Evolutionary conservation across 2,113 vertebrate genomes (phyloP), one percentile per base, ranked within the genome.

Genomic region (Rhynchomys soricoides): DNA sequence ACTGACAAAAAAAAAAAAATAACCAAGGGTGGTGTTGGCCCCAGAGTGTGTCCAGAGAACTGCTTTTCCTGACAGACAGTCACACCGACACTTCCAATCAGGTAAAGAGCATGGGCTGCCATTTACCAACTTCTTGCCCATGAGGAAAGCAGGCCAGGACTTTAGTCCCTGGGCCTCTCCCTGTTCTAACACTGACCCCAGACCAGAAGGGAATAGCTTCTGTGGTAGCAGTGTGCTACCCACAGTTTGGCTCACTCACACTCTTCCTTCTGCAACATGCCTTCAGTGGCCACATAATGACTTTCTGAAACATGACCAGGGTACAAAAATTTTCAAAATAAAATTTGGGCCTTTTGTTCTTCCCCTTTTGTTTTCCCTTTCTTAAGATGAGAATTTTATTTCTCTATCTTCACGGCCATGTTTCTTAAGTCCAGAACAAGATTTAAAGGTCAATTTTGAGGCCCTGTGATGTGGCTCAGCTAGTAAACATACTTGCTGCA

Each of bases 221-320:
- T n/a, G n/a, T n/a, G n/a, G n/a, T 7, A 19, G 2, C 40, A 13
- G 19, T 34, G 40, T n/a, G 52, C 29, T 43, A 1, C 40, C 0
- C 0, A 5, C 22, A 17, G 21, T 62, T 55, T 24, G 11, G 7
- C 40, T 22, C 57, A 12, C 17, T 17, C 12, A 0, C 0, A n/a
- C 5, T 0, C 85, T 86, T 40, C 77, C 34, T 0, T 75, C 86
- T 24, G 17, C 19, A 16, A 11, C 21, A 21, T 7, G 43, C n/a
- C 50, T 82, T 64, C 19, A 19, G 24, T 8, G 9, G 7, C 48
- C 64, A 31, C 11, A 2, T 0, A 64, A 13, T 1, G 45, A 40
- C 21, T 40, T 15, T 77, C 83, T 10, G 43, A 55, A 81, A 43
- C 45, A 17, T 55, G 15, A 4, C 34, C 50, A 57, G 66, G 45